Base-by-base conservation (phyloP, 2,888 invertebrate species). In the Serripes groenlandicus region DNA sequence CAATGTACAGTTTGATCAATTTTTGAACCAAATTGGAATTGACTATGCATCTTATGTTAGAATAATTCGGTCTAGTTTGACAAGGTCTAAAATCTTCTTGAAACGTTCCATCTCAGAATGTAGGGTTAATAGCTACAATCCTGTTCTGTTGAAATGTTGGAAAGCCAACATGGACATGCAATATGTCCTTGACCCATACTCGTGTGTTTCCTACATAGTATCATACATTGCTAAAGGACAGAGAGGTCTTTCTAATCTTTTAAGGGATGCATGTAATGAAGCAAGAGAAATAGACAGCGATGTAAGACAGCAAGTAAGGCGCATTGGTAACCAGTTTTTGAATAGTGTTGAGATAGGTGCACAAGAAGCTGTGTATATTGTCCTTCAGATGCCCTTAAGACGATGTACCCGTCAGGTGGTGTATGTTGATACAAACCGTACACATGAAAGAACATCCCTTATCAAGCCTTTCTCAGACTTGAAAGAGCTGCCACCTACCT, bases 81-180 rank as follows among this genome's bases (percentile, higher is more conserved):
- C 18, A 18, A n/a, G 30, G 32, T 28, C 18, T 28, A 81, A 75
- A 76, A 69, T 85, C 7, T 86, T 87, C 60, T 52, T 86, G 30
- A 84, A 84, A 56, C 69, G 87, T 11, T 42, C 70, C 28, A 28
- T 73, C 0, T 21, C 52, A 2, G 79, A 87, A 69, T 37, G 52
- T 15, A 76, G 87, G 56, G 72, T 88, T n/a, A 70, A 71, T 49
- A 70, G 69, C 49, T 18, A 23, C 11, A 88, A 78, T 32, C 56
- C n/a, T 28, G 26, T 60, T 15, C 64, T 89, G 18, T 28, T 86
- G 23, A 60, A 78, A 28, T 60, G 42, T 18, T 86, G 86, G 83
- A 15, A 76, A 30, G 89, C 89, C 37, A 88, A 88, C 73, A 78
- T 84, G 82, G 86, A 87, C 56, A 78, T 89, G 18, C 85, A 88